Conservation (phyloP, 2,888 invertebrate genomes). For the Meganola albula region DNA sequence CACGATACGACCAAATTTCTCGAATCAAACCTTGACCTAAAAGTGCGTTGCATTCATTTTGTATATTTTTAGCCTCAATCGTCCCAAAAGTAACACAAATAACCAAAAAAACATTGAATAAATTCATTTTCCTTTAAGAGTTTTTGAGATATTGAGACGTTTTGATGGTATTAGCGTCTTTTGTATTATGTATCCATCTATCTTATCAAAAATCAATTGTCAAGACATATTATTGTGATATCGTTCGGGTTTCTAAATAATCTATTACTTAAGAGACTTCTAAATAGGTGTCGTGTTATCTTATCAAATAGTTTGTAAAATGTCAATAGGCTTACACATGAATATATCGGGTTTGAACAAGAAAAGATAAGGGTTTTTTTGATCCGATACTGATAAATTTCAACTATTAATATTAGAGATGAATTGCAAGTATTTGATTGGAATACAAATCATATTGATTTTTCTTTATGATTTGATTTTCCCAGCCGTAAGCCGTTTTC, state of each 20-base stretch:
- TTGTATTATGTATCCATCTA: constrained; percentile 31
- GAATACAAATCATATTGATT: no score
- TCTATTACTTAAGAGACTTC: constrained; percentile 26
- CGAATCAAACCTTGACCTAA: constrained; percentile 64
- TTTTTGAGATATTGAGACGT: constrained; percentile 34
- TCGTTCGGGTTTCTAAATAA: constrained; percentile 29
- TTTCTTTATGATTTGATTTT: no score
- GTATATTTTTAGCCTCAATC: constrained; percentile 42
- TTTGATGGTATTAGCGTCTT: constrained; percentile 23
- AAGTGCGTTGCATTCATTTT: constrained; percentile 45
- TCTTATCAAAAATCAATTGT: constrained; percentile 36
- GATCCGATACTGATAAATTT: constrained; percentile 1
- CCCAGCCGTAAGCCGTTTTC: no score
- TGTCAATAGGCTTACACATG: constrained; percentile 17
- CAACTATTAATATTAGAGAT: no score
- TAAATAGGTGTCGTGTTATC: constrained; percentile 23
- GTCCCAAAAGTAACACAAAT: constrained; percentile 35
- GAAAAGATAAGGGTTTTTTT: constrained; percentile 7
- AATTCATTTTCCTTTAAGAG: constrained; percentile 41
- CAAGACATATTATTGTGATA: no score
- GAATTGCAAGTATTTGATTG: no score
- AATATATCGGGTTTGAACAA: constrained; percentile 6
- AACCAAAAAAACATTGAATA: constrained; percentile 30
- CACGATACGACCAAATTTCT: constrained; percentile 79
- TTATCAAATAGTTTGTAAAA: constrained; percentile 27